Evolutionary conservation across 2,797 vertebrate genomes (phyloP).

Genomic region (Enteromius treurensis): DNA sequence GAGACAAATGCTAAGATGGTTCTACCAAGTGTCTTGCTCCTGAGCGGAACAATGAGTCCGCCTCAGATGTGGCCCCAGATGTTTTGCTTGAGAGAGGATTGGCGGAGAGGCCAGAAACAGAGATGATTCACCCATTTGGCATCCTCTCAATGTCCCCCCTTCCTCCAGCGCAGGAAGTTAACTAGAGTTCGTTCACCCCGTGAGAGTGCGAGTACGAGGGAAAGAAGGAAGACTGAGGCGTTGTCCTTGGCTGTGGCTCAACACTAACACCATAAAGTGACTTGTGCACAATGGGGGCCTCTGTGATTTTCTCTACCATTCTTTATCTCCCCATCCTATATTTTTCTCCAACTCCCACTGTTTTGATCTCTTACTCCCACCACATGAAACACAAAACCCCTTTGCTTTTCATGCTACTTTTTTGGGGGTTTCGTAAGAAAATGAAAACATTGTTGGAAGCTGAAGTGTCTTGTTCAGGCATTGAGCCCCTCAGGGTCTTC

Average conservation of each 20-base stretch:
- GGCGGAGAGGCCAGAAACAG: slow-evolving; percentile 11
- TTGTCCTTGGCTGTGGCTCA: slow-evolving; percentile 51
- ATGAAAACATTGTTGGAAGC: not conserved
- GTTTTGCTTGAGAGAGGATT: slow-evolving; percentile 19
- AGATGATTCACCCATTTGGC: slow-evolving; percentile 39
- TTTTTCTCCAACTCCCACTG: not conserved
- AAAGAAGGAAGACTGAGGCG: slow-evolving; percentile 31
- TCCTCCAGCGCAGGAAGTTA: slow-evolving; percentile 40
- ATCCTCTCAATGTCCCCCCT: slow-evolving; percentile 40
- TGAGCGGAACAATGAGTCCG: slow-evolving; percentile 8
- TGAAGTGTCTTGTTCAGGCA: not conserved
- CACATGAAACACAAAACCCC: not conserved
- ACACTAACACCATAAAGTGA: slow-evolving; percentile 47
- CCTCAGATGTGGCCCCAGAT: not conserved
- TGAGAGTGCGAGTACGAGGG: slow-evolving; percentile 9
- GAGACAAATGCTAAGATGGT: not conserved
- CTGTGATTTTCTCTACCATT: slow-evolving; percentile 13
- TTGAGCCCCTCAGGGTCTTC: not conserved
- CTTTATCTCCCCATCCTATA: not conserved
- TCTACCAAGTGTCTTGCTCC: slow-evolving; percentile 9
- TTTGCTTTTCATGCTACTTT: not conserved
- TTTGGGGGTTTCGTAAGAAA: not conserved
- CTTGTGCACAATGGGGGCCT: slow-evolving; percentile 3
- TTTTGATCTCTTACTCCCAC: slow-evolving; percentile 8
- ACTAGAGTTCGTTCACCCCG: slow-evolving; percentile 58